phyloP scores from a whole-genome alignment of 64 coral and sea anemone species.

The Stylophora pistillata region DNA sequence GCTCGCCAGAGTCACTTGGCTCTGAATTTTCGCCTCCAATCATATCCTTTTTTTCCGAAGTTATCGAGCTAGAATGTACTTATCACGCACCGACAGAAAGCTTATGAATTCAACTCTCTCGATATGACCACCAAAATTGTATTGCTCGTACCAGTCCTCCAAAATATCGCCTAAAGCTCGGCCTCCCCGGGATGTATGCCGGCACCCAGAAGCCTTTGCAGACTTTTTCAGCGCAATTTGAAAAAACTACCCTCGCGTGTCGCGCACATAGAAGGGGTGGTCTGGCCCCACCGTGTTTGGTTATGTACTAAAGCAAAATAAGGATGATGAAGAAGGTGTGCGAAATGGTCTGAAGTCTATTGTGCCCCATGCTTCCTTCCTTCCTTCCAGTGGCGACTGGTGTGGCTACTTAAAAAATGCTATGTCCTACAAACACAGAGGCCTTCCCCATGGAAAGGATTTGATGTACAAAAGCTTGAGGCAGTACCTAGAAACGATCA shows the following conservation, averaged over 20 bases:
- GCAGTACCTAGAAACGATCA: neutral
- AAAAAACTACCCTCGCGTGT: slow-evolving; percentile 6
- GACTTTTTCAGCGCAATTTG: slow-evolving; percentile 44
- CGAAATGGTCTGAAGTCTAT: neutral
- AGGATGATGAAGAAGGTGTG: slow-evolving; percentile 18
- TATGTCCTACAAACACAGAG: neutral
- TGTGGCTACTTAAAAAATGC: neutral
- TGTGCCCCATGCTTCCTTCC: slow-evolving; percentile 15
- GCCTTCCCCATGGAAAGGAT: neutral
- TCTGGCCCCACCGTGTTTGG: neutral
- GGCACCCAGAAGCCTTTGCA: slow-evolving; percentile 35
- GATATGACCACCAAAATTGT: slow-evolving; percentile 7
- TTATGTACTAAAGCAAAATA: slow-evolving; percentile 6
- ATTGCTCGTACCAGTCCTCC: slow-evolving; percentile 27
- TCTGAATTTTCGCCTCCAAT: slow-evolving; percentile 32
- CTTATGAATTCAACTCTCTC: slow-evolving; percentile 5
- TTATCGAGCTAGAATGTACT: neutral
- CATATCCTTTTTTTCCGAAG: slow-evolving; percentile 15
- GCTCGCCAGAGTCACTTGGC: neutral
- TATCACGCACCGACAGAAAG: slow-evolving; percentile 26
- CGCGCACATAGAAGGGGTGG: slow-evolving; percentile 36
- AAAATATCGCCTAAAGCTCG: neutral
- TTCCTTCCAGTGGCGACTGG: neutral
- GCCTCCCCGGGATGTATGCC: neutral
- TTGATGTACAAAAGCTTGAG: neutral